These are phyloP conservation scores for Sceliomorpha sp. DNA, from an alignment of 2,888 invertebrate genomes.

Conservation along the genomic window DNA sequence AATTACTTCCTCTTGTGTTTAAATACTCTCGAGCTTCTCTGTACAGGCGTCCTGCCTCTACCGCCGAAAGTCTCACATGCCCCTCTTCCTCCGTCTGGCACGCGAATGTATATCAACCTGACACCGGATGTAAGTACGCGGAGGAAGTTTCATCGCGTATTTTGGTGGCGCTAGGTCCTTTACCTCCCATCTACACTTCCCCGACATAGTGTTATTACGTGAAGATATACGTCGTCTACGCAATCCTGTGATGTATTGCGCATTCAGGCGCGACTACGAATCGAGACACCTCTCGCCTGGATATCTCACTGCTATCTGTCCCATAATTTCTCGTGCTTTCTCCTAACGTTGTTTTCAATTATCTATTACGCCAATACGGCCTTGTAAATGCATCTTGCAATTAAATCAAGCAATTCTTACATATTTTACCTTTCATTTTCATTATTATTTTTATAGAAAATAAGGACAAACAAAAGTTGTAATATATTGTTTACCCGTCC, in stretches of 20 bases:
- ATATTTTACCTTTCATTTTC: too few species aligned
- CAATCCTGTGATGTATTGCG: constrained; percentile 74
- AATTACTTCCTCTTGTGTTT: constrained; percentile 40
- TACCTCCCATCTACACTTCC: constrained; percentile 42
- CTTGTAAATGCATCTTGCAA: neutral
- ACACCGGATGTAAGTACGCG: constrained; percentile 51
- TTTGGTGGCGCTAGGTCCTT: constrained; percentile 57
- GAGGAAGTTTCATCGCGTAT: constrained; percentile 59
- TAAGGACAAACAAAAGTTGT: too few species aligned
- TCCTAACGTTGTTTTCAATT: constrained; percentile 24
- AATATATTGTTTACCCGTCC: too few species aligned
- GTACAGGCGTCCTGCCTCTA: constrained; percentile 13
- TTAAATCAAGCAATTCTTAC: too few species aligned
- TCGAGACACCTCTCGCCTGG: constrained; percentile 61
- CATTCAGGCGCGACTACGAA: constrained; percentile 65
- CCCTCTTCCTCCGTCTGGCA: constrained; percentile 22
- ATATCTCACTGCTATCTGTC: constrained; percentile 32
- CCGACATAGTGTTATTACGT: constrained; percentile 61
- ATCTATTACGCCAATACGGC: constrained; percentile 30
- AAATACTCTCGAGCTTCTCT: constrained; percentile 28
- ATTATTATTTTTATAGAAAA: too few species aligned
- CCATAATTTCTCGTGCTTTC: constrained; percentile 48
- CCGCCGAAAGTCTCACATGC: constrained; percentile 7
- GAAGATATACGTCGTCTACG: constrained; percentile 70
- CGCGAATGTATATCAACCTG: constrained; percentile 59